Evolutionary conservation across 2,113 vertebrate species (phyloP).

Genomic region (Syngnathoides biaculeatus): DNA sequence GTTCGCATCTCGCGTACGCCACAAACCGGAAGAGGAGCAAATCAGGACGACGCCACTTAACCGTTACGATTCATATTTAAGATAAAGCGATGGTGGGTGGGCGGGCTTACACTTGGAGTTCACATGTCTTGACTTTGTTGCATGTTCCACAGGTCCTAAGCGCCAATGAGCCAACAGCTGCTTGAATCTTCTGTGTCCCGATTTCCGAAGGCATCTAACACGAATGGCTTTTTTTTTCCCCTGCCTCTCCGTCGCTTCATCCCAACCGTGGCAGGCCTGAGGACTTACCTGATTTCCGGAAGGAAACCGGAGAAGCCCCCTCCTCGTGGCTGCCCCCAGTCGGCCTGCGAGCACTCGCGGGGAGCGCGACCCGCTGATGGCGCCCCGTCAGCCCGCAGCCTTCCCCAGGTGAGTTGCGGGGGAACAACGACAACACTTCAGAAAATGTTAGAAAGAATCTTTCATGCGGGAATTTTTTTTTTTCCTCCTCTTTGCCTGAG

Average conservation of each 20-base stretch:
- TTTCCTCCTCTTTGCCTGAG: constrained; percentile 20
- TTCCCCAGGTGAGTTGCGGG: constrained; percentile 41
- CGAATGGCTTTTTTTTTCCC: not conserved
- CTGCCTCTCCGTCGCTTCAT: constrained; percentile 7
- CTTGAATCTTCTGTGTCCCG: no score
- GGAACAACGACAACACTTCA: not conserved
- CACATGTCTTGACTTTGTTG: not conserved
- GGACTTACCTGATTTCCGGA: constrained; percentile 92
- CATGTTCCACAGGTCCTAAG: no score
- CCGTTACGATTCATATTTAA: not conserved
- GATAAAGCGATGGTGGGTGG: not conserved
- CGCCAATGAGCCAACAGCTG: not conserved
- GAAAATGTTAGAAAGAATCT: not conserved
- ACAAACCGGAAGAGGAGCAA: no score
- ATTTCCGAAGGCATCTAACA: not conserved
- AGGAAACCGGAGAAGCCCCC: constrained; percentile 79
- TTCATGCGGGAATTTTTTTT: not conserved
- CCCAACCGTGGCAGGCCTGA: constrained; percentile 76
- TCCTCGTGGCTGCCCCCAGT: constrained; percentile 81
- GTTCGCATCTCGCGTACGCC: no score
- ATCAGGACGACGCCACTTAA: not conserved
- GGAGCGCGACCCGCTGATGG: constrained; percentile 58
- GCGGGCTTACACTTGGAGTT: constrained; percentile 1
- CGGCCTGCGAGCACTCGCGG: constrained; percentile 60
- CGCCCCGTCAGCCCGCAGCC: constrained; percentile 55